Percentiles rank a stretch among this genome's conserved stretches.
phyloP scores from a whole-genome alignment of 2,113 vertebrate genomes.

The Prinia subflava region DNA sequence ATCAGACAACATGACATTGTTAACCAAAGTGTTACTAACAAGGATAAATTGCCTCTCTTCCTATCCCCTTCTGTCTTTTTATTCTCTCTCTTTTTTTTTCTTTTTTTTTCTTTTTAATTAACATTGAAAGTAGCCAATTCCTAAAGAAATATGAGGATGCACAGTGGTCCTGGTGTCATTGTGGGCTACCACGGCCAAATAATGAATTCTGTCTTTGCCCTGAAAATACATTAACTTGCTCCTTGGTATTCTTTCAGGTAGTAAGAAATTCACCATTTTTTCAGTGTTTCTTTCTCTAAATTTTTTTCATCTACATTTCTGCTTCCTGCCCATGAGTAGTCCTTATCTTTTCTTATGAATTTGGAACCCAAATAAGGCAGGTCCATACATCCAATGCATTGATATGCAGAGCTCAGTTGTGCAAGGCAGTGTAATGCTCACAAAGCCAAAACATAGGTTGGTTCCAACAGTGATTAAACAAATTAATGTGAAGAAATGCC shows the following conservation, averaged over 20 bases:
- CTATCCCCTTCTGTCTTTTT: not conserved
- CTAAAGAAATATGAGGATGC: not conserved
- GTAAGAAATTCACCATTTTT: not conserved
- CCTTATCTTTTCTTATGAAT: not conserved
- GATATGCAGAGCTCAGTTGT: not conserved
- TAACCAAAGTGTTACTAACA: not conserved
- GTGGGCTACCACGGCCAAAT: not conserved
- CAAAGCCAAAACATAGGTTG: not conserved
- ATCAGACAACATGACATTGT: conserved; percentile 22
- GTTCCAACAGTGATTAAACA: not conserved
- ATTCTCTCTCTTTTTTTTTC: accelerated
- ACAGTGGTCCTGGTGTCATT: not conserved
- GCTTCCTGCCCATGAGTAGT: not conserved
- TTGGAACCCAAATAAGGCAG: not conserved
- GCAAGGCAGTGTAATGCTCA: not conserved
- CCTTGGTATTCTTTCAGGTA: not conserved
- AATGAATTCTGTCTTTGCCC: not conserved
- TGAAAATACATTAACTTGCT: not conserved
- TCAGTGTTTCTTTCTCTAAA: not conserved
- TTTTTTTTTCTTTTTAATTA: not conserved
- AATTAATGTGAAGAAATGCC: not conserved
- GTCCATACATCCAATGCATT: accelerated
- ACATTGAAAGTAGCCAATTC: not conserved
- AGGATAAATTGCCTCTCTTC: not conserved
- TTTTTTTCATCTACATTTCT: not conserved